Conservation (phyloP, 2,888 invertebrate genomes). For the Ceriagrion tenellum region DNA sequence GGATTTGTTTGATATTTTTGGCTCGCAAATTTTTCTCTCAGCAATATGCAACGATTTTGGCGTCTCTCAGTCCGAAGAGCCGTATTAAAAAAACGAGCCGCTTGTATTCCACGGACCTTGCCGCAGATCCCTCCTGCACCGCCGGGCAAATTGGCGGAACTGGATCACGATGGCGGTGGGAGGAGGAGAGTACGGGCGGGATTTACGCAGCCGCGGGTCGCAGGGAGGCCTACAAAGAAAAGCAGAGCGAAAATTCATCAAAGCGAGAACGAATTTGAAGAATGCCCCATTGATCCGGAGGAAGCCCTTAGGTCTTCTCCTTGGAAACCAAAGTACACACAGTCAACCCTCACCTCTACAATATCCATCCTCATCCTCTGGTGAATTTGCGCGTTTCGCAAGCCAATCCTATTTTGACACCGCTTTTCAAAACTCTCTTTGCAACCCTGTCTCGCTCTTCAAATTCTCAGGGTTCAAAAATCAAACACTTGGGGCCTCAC, state of each 20-base stretch:
- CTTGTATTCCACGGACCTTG: background rate
- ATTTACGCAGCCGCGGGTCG: background rate
- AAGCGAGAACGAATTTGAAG: background rate
- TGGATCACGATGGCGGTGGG: background rate
- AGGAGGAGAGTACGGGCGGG: background rate
- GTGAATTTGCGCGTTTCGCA: background rate
- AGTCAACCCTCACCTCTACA: background rate
- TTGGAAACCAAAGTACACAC: background rate
- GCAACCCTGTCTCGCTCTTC: background rate
- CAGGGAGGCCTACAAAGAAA: background rate
- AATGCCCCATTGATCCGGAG: background rate
- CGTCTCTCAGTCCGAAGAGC: background rate
- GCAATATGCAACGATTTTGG: too few relatives aligned
- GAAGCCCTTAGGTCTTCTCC: background rate
- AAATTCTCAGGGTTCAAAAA: background rate
- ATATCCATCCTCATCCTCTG: background rate
- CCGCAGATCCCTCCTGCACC: background rate
- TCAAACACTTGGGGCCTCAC: background rate
- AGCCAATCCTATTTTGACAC: conserved; percentile 6
- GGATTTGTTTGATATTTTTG: too few relatives aligned
- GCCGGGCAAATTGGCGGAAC: background rate
- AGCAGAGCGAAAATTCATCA: background rate
- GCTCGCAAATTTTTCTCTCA: too few relatives aligned
- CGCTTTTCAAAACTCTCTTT: conserved; percentile 3
- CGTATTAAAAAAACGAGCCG: background rate